Evolutionary conservation across 1,140 invertebrate species (phyloP), one percentile per base, ranked within the genome.

Genomic region (Meloidogyne floridensis): DNA sequence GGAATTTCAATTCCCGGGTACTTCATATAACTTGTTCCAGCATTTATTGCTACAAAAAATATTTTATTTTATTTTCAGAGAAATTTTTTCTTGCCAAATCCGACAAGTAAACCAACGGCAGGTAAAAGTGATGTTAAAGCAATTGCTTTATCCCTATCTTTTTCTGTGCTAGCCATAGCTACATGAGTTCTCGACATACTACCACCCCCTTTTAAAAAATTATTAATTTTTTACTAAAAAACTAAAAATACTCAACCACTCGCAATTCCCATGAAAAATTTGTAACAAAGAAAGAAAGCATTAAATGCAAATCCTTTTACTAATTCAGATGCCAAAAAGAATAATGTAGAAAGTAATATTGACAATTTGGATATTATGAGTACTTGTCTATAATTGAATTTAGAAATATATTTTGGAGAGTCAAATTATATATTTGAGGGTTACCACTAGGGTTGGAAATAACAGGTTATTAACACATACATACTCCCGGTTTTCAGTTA

Each of bases 111-210:
- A 59, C 86, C 86, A 7, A 88, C 47, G 18, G 87, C 85, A 53
- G 87, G 88, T 42, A 87, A 86, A 54, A 87, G 74, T 42, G 72
- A 65, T 11, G 75, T 84, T 56, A 87, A 87, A 13, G 74, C 87
- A 56, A 89, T 77, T 9, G 86, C 86, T 73, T 82, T 88, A 20
- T 87, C 69, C 32, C 87, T 77, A 75, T 87, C 86, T 13, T 72
- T 56, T 59, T 87, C 86, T 3, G 86, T 87, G 53, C 82, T 85
- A 10, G 84, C 85, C 82, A 86, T 85, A 5, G 86, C 86, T 47
- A 87, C 80, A 71, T 87, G 87, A 51, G 83, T 80, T 54, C 82
- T 71, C 5, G 18, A 87, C 69, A 86, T 83, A 69, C 56, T 79
- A 20, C 74, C 75, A 10, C 75, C 82, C n/a, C 85, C 85, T n/a